Base-by-base conservation (phyloP, 1,140 invertebrate species). In the Drosophila equinoxialis region DNA sequence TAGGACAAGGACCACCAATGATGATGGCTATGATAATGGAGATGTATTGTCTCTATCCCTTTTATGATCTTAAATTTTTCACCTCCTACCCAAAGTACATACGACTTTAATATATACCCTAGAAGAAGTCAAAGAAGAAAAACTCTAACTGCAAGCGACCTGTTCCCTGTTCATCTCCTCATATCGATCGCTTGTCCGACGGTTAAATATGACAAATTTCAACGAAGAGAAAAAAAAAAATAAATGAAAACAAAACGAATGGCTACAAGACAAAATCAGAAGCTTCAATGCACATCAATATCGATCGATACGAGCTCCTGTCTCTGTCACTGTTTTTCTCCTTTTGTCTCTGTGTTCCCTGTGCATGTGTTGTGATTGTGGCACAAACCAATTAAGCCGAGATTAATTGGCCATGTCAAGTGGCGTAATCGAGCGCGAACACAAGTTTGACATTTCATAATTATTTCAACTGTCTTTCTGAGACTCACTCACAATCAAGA, bases 361-460 rank as follows among this genome's bases (percentile, higher is more conserved):
- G 63, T 71, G 67, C 58, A 10, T 65, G 64, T 14, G 51, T 66
- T 26, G 61, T 64, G 79, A 77, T 87, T 89, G 84, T 89, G 84
- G 84, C 84, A 89, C 74, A 89, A 89, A 89, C 85, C 84, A 89
- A 89, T 89, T 89, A 89, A 89, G 84, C 80, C 80, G 81, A 89
- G 84, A 89, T 89, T 89, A 89, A 89, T 89, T 89, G 84, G 84
- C 84, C 84, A 89, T 89, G 84, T 89, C 84, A 89, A 89, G 85
- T 89, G 84, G 84, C 81, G 84, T 89, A 89, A 89, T 89, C 84
- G 84, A 89, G 84, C 84, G 84, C 84, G 84, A 89, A 89, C 84
- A 89, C 84, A 84, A 87, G 84, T 89, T 89, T 89, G 84, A 89
- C 84, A 89, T 89, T 89, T 89, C 84, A 89, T 89, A 89, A 89